phyloP scores from a whole-genome alignment of 2,888 invertebrate species.

The Tenthredo distinguenda region DNA sequence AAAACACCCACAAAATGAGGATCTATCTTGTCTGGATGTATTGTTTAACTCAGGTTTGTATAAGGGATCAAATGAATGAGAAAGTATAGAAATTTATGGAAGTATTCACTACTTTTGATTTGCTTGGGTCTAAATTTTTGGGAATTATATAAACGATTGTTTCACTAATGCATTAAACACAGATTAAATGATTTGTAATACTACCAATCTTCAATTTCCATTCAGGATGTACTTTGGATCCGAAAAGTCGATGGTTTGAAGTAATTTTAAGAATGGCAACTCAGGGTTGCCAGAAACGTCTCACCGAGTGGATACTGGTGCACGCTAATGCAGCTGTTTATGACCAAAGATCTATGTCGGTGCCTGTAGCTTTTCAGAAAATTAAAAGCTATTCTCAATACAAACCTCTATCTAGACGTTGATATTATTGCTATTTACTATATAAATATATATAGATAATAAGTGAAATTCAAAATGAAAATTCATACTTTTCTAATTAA shows the following conservation, averaged over 20 bases:
- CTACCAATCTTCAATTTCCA: neutral
- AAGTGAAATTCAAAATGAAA: neutral
- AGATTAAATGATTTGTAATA: neutral
- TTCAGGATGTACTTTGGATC: slow-evolving; percentile 59
- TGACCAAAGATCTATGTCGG: slow-evolving; percentile 23
- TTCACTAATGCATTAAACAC: neutral
- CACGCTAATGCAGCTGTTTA: slow-evolving; percentile 38
- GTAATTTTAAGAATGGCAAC: slow-evolving; percentile 59
- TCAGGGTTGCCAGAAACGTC: slow-evolving; percentile 55
- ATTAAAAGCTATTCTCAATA: slow-evolving; percentile 22
- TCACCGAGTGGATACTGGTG: slow-evolving; percentile 60
- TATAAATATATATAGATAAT: neutral
- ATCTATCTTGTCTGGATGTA: slow-evolving; percentile 59
- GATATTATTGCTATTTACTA: neutral
- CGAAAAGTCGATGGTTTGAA: slow-evolving; percentile 59
- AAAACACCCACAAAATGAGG: slow-evolving; percentile 39
- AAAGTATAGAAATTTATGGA: neutral
- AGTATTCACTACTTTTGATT: neutral
- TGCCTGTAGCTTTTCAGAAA: slow-evolving; percentile 25
- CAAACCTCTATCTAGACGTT: slow-evolving; percentile 12
- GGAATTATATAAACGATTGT: neutral
- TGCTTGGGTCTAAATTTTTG: neutral
- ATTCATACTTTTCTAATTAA: neutral
- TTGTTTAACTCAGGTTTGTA: slow-evolving; percentile 51
- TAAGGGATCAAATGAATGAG: neutral